Conservation (phyloP, 2,113 vertebrate genomes). For the Furnarius figulus region DNA sequence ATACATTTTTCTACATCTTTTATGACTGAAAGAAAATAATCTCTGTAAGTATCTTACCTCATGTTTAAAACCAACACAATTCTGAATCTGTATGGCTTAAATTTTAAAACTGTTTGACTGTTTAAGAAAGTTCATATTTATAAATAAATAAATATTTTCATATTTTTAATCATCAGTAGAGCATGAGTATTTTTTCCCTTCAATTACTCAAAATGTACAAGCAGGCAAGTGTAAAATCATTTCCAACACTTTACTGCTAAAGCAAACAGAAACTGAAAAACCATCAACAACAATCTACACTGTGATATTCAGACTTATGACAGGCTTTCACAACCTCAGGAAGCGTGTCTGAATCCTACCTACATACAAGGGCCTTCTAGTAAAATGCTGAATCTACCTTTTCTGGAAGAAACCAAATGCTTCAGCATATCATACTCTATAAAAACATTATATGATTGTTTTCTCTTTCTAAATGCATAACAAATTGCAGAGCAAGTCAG, state of each 20-base stretch:
- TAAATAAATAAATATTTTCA: neutral
- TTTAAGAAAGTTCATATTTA: neutral
- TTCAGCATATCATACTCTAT: neutral
- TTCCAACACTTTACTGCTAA: slow-evolving; percentile 2
- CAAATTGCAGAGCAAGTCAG: neutral
- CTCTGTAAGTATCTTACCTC: neutral
- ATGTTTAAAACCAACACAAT: neutral
- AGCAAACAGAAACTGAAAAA: neutral
- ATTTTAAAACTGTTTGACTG: neutral
- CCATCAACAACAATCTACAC: neutral
- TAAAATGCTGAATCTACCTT: neutral
- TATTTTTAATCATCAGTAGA: neutral
- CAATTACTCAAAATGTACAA: neutral
- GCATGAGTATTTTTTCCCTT: neutral
- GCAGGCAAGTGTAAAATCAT: neutral
- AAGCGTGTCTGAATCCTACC: neutral
- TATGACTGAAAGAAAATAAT: neutral
- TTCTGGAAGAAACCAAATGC: neutral
- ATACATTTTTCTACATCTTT: neutral
- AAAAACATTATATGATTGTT: neutral
- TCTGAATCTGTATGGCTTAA: neutral
- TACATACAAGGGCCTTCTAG: neutral
- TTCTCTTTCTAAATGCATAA: neutral
- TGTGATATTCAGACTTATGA: neutral
- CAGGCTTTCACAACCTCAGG: neutral